Evolutionary conservation across 2,888 invertebrate genomes (phyloP).

Genomic region (Eumacrocentrus americanus): DNA sequence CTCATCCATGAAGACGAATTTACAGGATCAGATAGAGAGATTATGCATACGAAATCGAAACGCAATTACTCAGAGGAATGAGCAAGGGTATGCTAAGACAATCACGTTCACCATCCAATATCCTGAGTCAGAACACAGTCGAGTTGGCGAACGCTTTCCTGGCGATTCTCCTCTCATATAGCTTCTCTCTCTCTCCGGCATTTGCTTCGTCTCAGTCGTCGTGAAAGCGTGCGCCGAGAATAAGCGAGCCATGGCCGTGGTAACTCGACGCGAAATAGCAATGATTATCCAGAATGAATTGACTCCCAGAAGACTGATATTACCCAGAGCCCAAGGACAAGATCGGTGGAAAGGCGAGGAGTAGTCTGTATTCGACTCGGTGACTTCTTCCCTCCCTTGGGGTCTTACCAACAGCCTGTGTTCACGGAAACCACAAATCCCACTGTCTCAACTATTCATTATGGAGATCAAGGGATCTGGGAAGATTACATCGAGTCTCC

Average conservation of each 20-base stretch:
- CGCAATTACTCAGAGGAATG: constrained; percentile 23
- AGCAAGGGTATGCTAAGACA: constrained; percentile 19
- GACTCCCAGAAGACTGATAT: constrained; percentile 17
- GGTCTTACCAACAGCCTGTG: background rate
- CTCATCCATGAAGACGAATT: background rate
- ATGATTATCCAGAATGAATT: constrained; percentile 28
- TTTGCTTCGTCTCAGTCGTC: background rate
- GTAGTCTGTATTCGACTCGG: constrained; percentile 13
- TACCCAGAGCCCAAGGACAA: constrained; percentile 6
- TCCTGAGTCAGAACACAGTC: constrained; percentile 12
- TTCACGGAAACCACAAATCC: constrained; percentile 23
- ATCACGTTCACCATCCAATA: constrained; percentile 19
- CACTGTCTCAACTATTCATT: constrained; percentile 15
- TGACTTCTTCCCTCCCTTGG: constrained; percentile 17
- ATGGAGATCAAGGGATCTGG: constrained; percentile 7
- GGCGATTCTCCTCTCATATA: background rate
- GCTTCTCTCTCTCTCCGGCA: background rate
- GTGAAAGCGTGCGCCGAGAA: no score
- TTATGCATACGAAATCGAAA: constrained; percentile 16
- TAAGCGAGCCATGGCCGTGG: no score
- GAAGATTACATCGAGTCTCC: background rate
- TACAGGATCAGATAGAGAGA: background rate
- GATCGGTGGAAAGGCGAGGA: constrained; percentile 9
- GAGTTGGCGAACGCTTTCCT: background rate
- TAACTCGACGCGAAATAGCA: constrained; percentile 19